Evolutionary conservation across 2,113 vertebrate species (phyloP), one percentile per base, ranked within the genome.

Genomic region (Pholis gunnellus): DNA sequence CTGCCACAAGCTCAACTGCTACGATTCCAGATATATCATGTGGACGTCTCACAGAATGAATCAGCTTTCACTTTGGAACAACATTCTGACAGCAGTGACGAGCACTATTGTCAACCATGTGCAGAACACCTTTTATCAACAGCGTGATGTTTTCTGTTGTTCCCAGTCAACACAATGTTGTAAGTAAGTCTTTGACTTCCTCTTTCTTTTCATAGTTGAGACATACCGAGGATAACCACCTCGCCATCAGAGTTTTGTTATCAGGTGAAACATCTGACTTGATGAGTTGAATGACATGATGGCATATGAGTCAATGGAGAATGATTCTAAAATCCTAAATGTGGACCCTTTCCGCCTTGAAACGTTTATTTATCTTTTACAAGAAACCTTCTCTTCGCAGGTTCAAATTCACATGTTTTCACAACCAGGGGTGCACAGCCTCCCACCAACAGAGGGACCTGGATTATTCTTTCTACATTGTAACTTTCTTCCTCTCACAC

Each of bases 1-100:
- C 52, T 82, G 67, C 65, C 72, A 65, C 63, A 15, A 11, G 61
- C 66, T 50, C n/a, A 70, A 72, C 69, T 34, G 11, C 56, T 14
- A 48, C 34, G 50, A 56, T 59, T 78, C 72, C 56, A 69, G 56
- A 82, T 4, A 38, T 0, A 9, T 29, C 22, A 50, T 44, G 54
- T 31, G 52, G 0, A 25, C 8, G 71, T 31, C 74, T 68, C 46
- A 25, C 4, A 79, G 71, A 61, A 77, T 74, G 42, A 57, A 66
- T 48, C n/a, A 18, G 34, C 5, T 25, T 42, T 38, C 17, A 9
- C 60, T 67, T 42, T 6, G 1, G 5, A 64, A 27, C 14, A 11
- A 38, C 68, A 38, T 6, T 59, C 48, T 56, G n/a, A 75, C 14
- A 71, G 54, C 34, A 18, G n/a, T 1, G 42, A 56, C 1, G 31